phyloP scores from a whole-genome alignment of 2,888 invertebrate genomes.

The Drosophila neutralis region DNA sequence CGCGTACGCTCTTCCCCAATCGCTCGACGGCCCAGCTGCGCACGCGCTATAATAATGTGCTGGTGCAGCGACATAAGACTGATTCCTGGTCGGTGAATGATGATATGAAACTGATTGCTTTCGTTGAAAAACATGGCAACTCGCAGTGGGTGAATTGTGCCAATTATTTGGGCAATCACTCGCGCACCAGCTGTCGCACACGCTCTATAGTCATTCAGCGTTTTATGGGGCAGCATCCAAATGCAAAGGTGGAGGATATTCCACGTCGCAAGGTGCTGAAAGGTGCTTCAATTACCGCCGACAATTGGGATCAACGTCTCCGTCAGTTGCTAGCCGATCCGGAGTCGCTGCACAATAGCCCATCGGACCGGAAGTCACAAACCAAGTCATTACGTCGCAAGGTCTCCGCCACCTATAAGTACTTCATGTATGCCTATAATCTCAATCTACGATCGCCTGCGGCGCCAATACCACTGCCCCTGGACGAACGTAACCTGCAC shows the following conservation, averaged over 20 bases:
- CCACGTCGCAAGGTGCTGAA: constrained; percentile 71
- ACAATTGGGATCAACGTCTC: constrained; percentile 82
- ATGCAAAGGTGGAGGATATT: constrained; percentile 74
- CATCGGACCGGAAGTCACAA: neutral
- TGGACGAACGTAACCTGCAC: constrained; percentile 25
- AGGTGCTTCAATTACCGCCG: constrained; percentile 61
- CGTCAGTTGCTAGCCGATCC: constrained; percentile 63
- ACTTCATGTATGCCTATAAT: constrained; percentile 82
- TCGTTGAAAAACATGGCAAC: constrained; percentile 86
- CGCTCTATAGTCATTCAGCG: constrained; percentile 86
- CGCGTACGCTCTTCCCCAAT: constrained; percentile 87
- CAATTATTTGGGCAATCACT: constrained; percentile 86
- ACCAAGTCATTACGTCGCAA: constrained; percentile 37
- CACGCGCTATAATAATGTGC: constrained; percentile 86
- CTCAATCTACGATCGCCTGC: constrained; percentile 49
- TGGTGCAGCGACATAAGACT: constrained; percentile 80
- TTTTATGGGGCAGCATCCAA: constrained; percentile 86
- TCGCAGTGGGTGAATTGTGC: constrained; percentile 86
- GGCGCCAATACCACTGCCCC: constrained; percentile 25
- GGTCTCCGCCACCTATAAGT: constrained; percentile 67
- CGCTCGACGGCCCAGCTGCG: constrained; percentile 88
- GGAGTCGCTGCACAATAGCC: neutral
- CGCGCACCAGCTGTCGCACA: constrained; percentile 87
- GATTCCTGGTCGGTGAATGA: constrained; percentile 88
- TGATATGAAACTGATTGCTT: constrained; percentile 87